Conservation (phyloP, 1,140 invertebrate species). For the Papilio polyxenes region DNA sequence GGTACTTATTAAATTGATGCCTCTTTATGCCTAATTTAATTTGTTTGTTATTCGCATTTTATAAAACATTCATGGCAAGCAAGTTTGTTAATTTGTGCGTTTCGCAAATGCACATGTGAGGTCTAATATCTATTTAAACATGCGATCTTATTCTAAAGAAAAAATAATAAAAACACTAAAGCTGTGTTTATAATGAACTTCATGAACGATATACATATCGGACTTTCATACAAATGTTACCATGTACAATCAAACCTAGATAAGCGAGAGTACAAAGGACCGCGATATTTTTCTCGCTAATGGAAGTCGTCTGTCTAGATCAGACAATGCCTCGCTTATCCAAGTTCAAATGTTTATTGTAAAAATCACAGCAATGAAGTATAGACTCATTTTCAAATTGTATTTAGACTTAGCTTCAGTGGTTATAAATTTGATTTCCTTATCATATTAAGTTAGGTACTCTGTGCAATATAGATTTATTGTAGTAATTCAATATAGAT, state of each 20-base stretch:
- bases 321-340: too few relatives aligned
- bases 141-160: background rate
- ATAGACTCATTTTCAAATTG: background rate
- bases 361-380: background rate
- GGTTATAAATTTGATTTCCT: background rate
- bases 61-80: background rate
- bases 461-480: background rate
- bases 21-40: background rate
- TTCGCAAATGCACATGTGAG: constrained; percentile 10
- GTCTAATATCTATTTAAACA: background rate
- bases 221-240: background rate
- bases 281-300: too few relatives aligned
- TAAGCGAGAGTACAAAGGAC: too few relatives aligned
- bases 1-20: background rate
- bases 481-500: background rate
- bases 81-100: constrained; percentile 24
- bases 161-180: background rate
- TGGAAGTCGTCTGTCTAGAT: too few relatives aligned
- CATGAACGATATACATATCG: too few relatives aligned
- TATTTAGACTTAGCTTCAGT: background rate
- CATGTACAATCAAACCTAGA: too few relatives aligned
- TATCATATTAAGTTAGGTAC: background rate
- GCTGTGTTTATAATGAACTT: background rate
- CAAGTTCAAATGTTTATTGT: background rate
- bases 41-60: background rate